Evolutionary conservation across 2,113 vertebrate genomes (phyloP).

Genomic region (Mastomys coucha): DNA sequence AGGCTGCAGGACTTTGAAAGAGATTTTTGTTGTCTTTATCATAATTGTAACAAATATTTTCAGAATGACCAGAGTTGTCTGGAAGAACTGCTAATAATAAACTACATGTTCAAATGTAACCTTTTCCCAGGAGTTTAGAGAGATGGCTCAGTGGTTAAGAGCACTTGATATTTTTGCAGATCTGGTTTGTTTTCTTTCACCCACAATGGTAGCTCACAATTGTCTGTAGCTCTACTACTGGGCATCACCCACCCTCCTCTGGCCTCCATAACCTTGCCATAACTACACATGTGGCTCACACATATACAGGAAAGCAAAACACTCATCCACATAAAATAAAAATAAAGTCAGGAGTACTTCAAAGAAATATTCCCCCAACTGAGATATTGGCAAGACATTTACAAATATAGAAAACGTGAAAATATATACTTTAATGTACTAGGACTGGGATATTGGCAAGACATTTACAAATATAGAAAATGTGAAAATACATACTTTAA

Average conservation of each 20-base stretch:
- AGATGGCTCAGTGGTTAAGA: not conserved
- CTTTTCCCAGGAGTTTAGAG: not conserved
- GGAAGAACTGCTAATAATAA: not conserved
- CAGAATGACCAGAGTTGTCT: slow-evolving; percentile 33
- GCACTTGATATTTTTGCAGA: not conserved
- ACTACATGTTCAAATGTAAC: not conserved
- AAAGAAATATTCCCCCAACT: slow-evolving; percentile 16
- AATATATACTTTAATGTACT: not conserved
- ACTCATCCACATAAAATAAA: not conserved
- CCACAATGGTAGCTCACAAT: not conserved
- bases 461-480: slow-evolving; percentile 49
- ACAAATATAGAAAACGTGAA: slow-evolving; percentile 27
- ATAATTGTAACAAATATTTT: slow-evolving; percentile 8
- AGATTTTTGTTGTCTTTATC: not conserved
- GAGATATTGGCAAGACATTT: slow-evolving; percentile 51
- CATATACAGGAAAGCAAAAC: not conserved
- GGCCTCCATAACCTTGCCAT: not conserved
- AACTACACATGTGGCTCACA: not conserved
- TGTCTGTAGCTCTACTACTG: not conserved
- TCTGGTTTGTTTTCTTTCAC: not conserved
- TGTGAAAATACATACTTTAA: not conserved
- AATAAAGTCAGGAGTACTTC: not conserved
- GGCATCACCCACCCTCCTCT: not conserved
- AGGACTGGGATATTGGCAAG: slow-evolving; percentile 40
- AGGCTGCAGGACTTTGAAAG: not conserved